Conservation (phyloP, 2,888 invertebrate species). For the Toxonevra muliebris region DNA sequence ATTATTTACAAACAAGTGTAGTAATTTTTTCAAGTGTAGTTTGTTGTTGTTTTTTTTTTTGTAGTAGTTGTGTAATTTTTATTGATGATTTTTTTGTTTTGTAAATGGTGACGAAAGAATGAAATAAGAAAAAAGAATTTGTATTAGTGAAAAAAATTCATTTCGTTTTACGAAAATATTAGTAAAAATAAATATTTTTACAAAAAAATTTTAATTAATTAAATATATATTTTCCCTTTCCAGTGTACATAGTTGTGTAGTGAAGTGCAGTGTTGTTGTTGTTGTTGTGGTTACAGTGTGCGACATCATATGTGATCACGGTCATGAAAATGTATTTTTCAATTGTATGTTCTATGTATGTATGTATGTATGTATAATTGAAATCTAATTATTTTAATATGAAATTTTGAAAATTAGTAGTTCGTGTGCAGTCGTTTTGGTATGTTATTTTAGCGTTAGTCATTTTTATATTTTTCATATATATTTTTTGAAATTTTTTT, state of each 20-base stretch:
- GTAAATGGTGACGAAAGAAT: conserved; percentile 11
- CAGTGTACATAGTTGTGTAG: neutral
- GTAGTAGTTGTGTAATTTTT: conserved; percentile 2
- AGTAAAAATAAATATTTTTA: too few species aligned
- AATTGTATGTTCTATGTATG: too few species aligned
- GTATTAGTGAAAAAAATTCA: conserved; percentile 19
- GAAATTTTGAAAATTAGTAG: neutral
- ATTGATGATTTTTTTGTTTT: conserved; percentile 11
- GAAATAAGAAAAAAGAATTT: conserved; percentile 29
- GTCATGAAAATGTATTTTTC: too few species aligned
- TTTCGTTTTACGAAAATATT: neutral
- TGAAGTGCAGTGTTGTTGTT: neutral
- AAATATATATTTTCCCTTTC: neutral
- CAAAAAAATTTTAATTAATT: too few species aligned
- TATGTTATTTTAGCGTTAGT: neutral
- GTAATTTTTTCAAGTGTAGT: too few species aligned
- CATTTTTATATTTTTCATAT: conserved; percentile 35
- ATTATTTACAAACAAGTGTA: neutral
- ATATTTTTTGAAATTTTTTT: conserved; percentile 2
- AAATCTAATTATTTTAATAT: neutral
- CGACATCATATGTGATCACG: too few species aligned
- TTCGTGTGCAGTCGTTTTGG: conserved; percentile 7
- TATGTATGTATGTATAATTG: neutral
- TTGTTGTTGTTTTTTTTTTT: conserved; percentile 14
- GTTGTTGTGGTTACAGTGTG: neutral